A percentile compares a stretch with the other conserved stretches of the same genome.
Conservation (phyloP, 2,797 vertebrate genomes). For the Vultur gryphus region DNA sequence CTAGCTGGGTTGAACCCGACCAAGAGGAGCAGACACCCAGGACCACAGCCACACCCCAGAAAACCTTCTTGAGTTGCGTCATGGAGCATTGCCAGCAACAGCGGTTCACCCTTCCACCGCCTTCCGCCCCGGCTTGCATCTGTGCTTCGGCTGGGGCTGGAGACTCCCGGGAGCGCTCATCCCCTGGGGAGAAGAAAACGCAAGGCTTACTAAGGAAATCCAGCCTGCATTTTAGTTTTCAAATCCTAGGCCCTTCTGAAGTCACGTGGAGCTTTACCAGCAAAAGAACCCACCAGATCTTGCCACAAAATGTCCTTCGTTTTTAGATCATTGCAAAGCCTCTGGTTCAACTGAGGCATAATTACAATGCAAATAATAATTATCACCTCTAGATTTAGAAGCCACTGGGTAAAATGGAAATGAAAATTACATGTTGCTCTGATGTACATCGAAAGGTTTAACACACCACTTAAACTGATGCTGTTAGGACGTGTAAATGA, state of each 20-base stretch:
- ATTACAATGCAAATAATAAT: constrained; percentile 40
- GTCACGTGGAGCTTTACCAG: not conserved
- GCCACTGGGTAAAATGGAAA: constrained; percentile 7
- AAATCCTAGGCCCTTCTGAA: not conserved
- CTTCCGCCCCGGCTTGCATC: constrained; percentile 74
- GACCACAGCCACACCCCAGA: constrained; percentile 90
- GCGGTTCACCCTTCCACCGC: constrained; percentile 69
- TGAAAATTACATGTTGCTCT: constrained; percentile 42
- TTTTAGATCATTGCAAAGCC: constrained; percentile 20
- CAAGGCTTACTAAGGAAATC: not conserved
- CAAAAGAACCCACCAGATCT: not conserved
- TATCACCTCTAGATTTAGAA: constrained; percentile 45
- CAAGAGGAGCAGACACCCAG: constrained; percentile 92
- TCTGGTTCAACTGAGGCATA: not conserved
- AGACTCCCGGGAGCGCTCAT: constrained; percentile 85
- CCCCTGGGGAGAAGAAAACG: constrained; percentile 76
- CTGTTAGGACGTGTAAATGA: not conserved
- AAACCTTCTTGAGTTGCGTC: constrained; percentile 81
- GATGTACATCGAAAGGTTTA: not conserved
- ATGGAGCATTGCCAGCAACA: constrained; percentile 82
- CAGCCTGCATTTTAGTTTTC: not conserved
- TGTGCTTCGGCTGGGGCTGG: constrained; percentile 83
- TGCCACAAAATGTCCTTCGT: not conserved
- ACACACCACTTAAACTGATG: not conserved
- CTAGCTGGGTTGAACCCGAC: constrained; percentile 92